These are phyloP conservation scores for Platynereis dumerilii DNA, from an alignment of 2,888 invertebrate genomes.

Conservation along the genomic window DNA sequence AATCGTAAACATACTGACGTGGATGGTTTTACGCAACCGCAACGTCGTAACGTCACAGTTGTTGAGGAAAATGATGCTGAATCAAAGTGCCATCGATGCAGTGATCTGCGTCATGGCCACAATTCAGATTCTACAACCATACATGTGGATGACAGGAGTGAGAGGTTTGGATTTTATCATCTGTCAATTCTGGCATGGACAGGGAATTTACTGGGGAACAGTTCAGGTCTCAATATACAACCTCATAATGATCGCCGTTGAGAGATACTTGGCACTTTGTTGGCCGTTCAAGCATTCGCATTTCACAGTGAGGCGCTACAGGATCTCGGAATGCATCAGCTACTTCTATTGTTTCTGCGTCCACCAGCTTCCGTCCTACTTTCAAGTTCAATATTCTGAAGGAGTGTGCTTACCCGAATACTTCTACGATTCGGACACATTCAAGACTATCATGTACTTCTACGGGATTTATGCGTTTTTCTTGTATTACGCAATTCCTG, in stretches of 20 bases:
- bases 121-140: background rate
- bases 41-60: background rate
- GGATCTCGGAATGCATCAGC: background rate
- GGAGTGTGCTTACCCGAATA: background rate
- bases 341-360: background rate
- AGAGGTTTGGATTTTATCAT: background rate
- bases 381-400: background rate
- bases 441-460: background rate
- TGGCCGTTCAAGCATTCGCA: background rate
- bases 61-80: background rate
- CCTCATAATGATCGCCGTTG: background rate
- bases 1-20: background rate
- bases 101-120: background rate
- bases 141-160: background rate
- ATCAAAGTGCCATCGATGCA: background rate
- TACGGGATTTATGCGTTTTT: background rate
- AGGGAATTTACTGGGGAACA: background rate
- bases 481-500: background rate
- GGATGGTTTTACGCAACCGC: background rate
- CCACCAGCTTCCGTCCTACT: background rate
- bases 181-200: slow-evolving; percentile 2
- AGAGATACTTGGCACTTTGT: background rate
- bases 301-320: background rate
- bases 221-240: background rate
- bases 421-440: background rate